These are phyloP conservation scores for Desoria tigrina DNA, from an alignment of 2,888 invertebrate species.

Conservation along the genomic window DNA sequence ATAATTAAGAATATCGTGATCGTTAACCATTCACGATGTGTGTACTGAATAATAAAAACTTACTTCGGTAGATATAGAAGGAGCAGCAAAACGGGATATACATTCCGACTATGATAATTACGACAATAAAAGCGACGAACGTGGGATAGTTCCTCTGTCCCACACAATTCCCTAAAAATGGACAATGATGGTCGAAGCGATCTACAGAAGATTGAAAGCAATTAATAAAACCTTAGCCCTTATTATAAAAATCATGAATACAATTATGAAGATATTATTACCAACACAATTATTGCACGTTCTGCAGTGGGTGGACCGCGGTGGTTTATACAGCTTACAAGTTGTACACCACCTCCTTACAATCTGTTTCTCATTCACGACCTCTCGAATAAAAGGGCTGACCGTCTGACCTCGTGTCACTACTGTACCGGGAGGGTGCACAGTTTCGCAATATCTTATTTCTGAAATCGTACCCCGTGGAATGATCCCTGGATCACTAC, in stretches of 20 bases:
- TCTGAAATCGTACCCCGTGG: constrained; percentile 12
- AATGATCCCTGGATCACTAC: constrained; percentile 25
- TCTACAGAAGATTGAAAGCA: no score
- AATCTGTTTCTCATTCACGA: neutral
- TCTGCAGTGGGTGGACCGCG: constrained; percentile 17
- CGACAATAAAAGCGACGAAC: constrained; percentile 10
- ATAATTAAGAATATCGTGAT: neutral
- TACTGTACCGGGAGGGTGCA: neutral
- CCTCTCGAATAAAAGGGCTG: neutral
- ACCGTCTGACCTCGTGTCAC: neutral
- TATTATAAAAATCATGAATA: no score
- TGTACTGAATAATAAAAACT: no score
- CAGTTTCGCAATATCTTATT: neutral
- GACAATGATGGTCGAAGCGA: constrained; percentile 25
- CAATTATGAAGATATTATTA: no score
- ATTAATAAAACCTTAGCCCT: no score
- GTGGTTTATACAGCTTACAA: constrained; percentile 22
- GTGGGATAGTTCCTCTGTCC: constrained; percentile 21
- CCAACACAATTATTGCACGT: constrained; percentile 24
- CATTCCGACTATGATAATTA: neutral
- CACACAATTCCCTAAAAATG: constrained; percentile 25
- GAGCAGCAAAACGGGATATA: neutral
- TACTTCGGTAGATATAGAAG: constrained; percentile 7
- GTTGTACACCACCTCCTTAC: constrained; percentile 15
- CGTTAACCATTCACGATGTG: no score